Conservation (phyloP, 2,888 invertebrate species). For the Tanaodytes sp. region DNA sequence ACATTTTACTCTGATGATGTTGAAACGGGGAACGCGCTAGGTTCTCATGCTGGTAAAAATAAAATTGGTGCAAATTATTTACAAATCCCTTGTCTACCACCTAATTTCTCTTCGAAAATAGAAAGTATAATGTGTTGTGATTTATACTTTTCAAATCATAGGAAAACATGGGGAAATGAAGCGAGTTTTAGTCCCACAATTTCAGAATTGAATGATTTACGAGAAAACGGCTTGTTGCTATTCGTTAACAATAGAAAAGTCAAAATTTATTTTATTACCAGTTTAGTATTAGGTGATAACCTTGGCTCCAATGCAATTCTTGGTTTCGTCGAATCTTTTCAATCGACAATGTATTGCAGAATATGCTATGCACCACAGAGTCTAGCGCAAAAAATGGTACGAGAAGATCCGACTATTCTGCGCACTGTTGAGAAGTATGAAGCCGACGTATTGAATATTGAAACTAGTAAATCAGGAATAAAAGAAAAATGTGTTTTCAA, state of each 20-base stretch:
- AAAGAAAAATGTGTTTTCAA: constrained; percentile 17
- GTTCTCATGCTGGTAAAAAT: constrained; percentile 32
- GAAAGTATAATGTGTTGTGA: background rate
- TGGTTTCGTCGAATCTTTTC: constrained; percentile 9
- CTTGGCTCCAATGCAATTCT: constrained; percentile 5
- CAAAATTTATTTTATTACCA: constrained; percentile 2
- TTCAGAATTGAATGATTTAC: constrained; percentile 10
- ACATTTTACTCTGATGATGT: background rate
- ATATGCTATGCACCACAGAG: background rate
- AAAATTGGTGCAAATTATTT: constrained; percentile 24
- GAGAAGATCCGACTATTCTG: background rate
- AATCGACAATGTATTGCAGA: background rate
- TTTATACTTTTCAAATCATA: constrained; percentile 8
- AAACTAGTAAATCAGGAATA: background rate
- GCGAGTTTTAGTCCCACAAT: background rate
- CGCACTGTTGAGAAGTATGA: constrained; percentile 11
- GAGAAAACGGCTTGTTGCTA: constrained; percentile 1
- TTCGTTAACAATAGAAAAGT: background rate
- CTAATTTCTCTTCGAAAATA: background rate
- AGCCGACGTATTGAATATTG: background rate
- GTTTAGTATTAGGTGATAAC: constrained; percentile 14
- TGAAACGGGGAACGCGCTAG: constrained; percentile 9
- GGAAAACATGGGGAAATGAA: constrained; percentile 14
- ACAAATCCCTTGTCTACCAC: constrained; percentile 8
- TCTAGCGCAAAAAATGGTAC: background rate